Conservation (phyloP, 2,113 vertebrate species). For the Brienomyrus longianalis region DNA sequence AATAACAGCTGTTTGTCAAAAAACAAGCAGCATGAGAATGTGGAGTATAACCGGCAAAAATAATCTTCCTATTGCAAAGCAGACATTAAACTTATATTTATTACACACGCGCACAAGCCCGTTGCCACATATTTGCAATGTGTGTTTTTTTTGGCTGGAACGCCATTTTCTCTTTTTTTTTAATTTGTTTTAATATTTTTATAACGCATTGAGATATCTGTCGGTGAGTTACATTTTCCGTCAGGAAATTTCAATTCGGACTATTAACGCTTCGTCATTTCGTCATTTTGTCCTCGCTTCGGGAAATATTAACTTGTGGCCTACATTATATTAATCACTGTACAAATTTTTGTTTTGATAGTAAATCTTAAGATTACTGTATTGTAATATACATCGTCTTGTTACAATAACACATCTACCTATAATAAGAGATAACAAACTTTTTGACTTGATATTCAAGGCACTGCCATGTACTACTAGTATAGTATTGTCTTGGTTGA, state of each 20-base stretch:
- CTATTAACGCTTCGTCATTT: not conserved
- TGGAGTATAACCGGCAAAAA: not conserved
- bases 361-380: not conserved
- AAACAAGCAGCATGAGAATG: not conserved
- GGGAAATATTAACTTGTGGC: not conserved
- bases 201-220: not conserved
- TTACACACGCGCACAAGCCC: not conserved
- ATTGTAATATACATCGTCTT: not conserved
- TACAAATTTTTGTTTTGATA: not conserved
- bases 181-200: not conserved
- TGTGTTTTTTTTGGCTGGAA: not conserved
- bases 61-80: not conserved
- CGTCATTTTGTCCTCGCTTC: not conserved
- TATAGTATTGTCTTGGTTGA: not conserved
- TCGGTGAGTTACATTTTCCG: not conserved
- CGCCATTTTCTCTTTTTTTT: not conserved
- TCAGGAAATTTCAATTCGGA: not conserved
- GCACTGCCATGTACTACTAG: not conserved
- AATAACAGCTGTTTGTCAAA: not conserved
- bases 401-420: not conserved
- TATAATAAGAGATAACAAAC: not conserved
- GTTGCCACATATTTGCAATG: not conserved
- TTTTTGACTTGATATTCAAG: not conserved
- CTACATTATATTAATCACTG: not conserved
- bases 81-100: not conserved